Percentiles rank a stretch among this genome's conserved stretches.
These are phyloP conservation scores for Phyllotreta cruciferae DNA, from an alignment of 2,888 invertebrate species.

Conservation along the genomic window DNA sequence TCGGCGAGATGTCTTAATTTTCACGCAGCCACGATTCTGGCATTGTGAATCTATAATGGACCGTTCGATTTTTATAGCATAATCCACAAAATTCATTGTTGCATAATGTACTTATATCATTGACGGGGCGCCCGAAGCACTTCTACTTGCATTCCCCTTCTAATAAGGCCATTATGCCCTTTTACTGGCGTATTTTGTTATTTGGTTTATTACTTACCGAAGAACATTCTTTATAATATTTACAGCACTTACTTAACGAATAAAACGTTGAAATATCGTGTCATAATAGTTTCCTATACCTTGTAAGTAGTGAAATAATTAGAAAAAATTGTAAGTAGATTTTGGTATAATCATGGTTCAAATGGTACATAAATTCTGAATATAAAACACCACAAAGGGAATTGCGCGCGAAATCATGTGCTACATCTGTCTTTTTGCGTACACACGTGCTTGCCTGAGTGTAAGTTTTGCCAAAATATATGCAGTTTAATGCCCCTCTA, in stretches of 20 bases:
- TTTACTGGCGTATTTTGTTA: background rate
- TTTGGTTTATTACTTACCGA: conserved; percentile 6
- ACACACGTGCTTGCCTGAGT: conserved; percentile 40
- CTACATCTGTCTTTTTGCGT: conserved; percentile 43
- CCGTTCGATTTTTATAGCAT: conserved; percentile 16
- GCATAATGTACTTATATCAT: conserved; percentile 16
- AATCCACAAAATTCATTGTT: conserved; percentile 22
- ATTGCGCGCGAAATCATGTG: conserved; percentile 44
- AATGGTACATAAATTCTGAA: conserved; percentile 8
- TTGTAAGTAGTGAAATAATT: background rate
- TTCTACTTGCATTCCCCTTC: conserved; percentile 16
- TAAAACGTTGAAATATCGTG: background rate
- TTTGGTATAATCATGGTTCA: conserved; percentile 11
- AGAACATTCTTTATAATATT: background rate
- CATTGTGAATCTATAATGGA: conserved; percentile 19
- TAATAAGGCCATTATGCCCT: conserved; percentile 15
- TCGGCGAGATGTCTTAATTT: too few species aligned
- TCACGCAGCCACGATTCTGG: background rate
- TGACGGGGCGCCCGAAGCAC: background rate
- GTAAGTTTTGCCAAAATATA: conserved; percentile 39
- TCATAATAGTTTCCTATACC: background rate
- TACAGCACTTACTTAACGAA: background rate
- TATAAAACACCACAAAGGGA: conserved; percentile 31
- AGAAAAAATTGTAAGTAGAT: background rate
- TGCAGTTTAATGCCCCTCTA: conserved; percentile 7